Evolutionary conservation across 2,113 vertebrate species (phyloP), one percentile per base, ranked within the genome.

Genomic region (Cricetomys ansorgei): DNA sequence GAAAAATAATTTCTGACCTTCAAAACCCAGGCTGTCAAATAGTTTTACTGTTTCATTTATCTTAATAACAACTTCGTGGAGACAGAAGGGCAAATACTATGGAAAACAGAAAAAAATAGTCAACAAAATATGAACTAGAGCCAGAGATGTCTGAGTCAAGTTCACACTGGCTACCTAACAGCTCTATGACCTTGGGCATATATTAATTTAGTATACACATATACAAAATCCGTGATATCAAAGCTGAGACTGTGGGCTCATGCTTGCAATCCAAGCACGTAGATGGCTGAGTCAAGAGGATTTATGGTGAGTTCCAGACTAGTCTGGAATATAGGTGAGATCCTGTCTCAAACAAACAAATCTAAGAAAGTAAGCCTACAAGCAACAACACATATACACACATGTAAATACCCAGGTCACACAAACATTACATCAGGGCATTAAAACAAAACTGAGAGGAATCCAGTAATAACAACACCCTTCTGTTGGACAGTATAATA

Each of bases 381-480:
- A 88, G 72, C 25, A 17, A 55, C 23, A 72, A 57, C 40, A 37
- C 50, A 87, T 23, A 29, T 23, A 75, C 37, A 73, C 34, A 53
- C 1, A n/a, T 8, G 34, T 43, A 86, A 48, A 40, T 6, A 37
- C 11, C 72, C 50, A 67, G 7, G 55, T 83, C 19, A 77, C 48
- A 94, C 50, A 87, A 11, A 91, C 70, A 94, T 31, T 79, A 29
- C 17, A 88, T 72, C 40, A 88, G 17, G 13, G 21, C 12, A 86
- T 88, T 81, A 84, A 86, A 94, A 86, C 91, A 62, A 84, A 91
- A 70, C 87, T 65, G 77, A 88, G 31, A 93, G 1, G 40, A 13
- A 83, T 73, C 15, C 5, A 88, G 34, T 3, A 89, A 89, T 9
- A 83, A 84, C 9, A 16, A 93, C 57, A 87, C 37, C 31, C 13